Conservation (phyloP, 2,888 invertebrate species). For the Drosophila buzzatii region DNA sequence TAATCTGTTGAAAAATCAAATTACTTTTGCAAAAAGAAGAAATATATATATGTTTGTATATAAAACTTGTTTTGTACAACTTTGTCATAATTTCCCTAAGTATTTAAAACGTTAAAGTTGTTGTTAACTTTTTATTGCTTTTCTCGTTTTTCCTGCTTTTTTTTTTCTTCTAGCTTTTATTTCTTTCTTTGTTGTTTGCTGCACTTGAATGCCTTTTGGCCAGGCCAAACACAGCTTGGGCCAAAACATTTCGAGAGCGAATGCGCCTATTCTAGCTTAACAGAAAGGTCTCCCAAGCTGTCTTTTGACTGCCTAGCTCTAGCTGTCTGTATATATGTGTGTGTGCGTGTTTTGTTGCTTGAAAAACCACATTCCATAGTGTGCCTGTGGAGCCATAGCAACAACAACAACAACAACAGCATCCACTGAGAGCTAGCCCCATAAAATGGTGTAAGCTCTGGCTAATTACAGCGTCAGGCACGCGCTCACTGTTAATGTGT, state of each 20-base stretch:
- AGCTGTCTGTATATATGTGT: slow-evolving; percentile 15
- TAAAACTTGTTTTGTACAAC: background rate
- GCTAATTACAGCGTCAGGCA: slow-evolving; percentile 79
- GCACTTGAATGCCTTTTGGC: slow-evolving; percentile 33
- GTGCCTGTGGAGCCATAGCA: slow-evolving; percentile 54
- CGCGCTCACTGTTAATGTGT: slow-evolving; percentile 61
- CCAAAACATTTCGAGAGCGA: slow-evolving; percentile 36
- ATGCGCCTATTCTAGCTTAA: slow-evolving; percentile 35
- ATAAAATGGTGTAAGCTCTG: slow-evolving; percentile 64
- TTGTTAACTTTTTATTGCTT: slow-evolving; percentile 14
- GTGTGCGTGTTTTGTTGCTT: slow-evolving; percentile 58
- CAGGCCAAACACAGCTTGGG: slow-evolving; percentile 16
- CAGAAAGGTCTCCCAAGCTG: slow-evolving; percentile 34
- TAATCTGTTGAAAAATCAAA: background rate
- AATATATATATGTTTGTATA: background rate
- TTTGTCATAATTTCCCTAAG: slow-evolving; percentile 7
- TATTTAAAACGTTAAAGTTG: background rate
- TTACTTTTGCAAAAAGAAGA: background rate
- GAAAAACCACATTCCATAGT: slow-evolving; percentile 81
- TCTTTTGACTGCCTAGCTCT: slow-evolving; percentile 23
- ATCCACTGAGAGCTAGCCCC: slow-evolving; percentile 61
- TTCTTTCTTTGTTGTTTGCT: slow-evolving; percentile 19
- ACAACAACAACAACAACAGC: slow-evolving; percentile 49
- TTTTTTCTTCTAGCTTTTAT: background rate
- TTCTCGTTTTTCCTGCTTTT: slow-evolving; percentile 11